Evolutionary conservation across 2,888 invertebrate genomes (phyloP), one percentile per base, ranked within the genome.

Genomic region (Coleophora deauratella): DNA sequence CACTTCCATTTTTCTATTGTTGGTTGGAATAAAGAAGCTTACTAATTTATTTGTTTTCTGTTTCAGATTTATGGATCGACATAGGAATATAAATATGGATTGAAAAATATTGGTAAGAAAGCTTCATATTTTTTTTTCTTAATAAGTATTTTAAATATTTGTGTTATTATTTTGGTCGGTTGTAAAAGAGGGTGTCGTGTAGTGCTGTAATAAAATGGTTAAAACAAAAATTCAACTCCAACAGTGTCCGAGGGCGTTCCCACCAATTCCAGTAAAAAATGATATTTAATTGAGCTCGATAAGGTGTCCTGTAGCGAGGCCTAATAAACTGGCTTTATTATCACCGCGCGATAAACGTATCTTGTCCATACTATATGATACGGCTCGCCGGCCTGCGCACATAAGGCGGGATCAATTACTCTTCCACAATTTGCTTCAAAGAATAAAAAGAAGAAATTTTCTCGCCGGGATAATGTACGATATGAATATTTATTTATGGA

Each of bases 251-350:
- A 63, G 72, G 77, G 76, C 73, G 72, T 73, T 77, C 53, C 63
- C 66, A 59, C 63, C 59, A 71, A 67, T 76, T 78, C 72, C 66
- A 65, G 82, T 84, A 84, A 85, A 85, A 85, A 81, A 81, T 77
- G 72, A 74, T 77, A 82, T 82, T 84, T 85, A 85, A 85, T 82
- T 84, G 82, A 70, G 72, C 62, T 59, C 80, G 82, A 82, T 82
- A 84, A 76, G 72, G 71, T 61, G 65, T 69, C 76, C 62, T 70
- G 74, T 66, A 60, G 69, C 73, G 79, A 71, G 64, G 75, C 63
- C 73, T 69, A 82, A 85, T 85, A 85, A 85, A 85, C 72, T 72
- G 67, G 55, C 66, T 80, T 79, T 81, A 79, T 81, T 84, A 82
- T 82, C 53, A 63, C 57, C 56, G 55, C 58, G 57, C 67, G 74